Evolutionary conservation across 2,113 vertebrate species (phyloP).

Genomic region (Dicerorhinus sumatrensis): DNA sequence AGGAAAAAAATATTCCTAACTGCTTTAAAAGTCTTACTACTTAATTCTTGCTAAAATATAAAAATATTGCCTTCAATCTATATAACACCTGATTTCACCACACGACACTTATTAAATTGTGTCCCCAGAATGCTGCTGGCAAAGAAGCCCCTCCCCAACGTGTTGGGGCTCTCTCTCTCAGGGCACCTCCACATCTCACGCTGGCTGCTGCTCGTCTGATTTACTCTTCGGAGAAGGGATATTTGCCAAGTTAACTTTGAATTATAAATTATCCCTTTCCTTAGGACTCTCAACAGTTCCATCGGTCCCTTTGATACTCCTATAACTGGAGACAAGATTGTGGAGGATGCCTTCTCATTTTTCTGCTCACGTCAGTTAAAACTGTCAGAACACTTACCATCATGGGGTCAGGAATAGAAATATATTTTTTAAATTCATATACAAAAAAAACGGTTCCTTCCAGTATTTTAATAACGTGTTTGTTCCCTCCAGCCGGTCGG

Average conservation of each 20-base stretch:
- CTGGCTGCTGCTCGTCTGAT: neutral
- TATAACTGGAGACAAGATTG: neutral
- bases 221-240: neutral
- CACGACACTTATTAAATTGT: neutral
- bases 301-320: neutral
- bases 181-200: neutral
- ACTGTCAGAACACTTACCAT: neutral
- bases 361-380: neutral
- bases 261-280: neutral
- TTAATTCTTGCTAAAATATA: constrained; percentile 61
- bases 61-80: neutral
- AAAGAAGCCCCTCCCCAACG: neutral
- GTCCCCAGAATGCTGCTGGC: neutral
- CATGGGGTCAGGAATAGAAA: neutral
- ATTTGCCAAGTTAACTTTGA: neutral
- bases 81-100: neutral
- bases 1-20: neutral
- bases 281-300: neutral
- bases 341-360: neutral
- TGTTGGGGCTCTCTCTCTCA: neutral
- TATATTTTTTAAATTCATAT: neutral
- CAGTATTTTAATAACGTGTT: neutral
- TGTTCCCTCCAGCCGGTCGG: neutral
- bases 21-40: constrained; percentile 47
- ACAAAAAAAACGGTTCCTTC: neutral